phyloP scores from a whole-genome alignment of 2,113 vertebrate species.

The Rhabdornis inornatus region DNA sequence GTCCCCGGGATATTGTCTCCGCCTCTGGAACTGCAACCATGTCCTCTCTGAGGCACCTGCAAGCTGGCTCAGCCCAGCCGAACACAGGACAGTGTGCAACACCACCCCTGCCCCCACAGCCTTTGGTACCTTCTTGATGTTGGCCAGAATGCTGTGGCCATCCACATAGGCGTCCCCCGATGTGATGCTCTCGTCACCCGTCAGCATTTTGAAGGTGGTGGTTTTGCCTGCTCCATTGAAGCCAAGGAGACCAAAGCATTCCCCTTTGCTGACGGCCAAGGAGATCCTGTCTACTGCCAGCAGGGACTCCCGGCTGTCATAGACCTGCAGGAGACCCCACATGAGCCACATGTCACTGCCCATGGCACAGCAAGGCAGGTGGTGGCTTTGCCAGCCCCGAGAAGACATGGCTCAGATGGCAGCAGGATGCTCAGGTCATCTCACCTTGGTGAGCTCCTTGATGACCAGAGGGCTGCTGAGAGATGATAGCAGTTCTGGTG shows the following conservation, averaged over 20 bases:
- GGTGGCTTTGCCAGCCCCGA: not conserved
- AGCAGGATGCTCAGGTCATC: not conserved
- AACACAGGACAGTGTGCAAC: not conserved
- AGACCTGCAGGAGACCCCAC: conserved; percentile 74
- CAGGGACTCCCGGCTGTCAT: conserved; percentile 77
- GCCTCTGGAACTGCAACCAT: not conserved
- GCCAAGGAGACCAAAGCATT: conserved; percentile 95
- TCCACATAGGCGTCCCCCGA: conserved; percentile 91
- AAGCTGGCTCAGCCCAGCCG: not conserved
- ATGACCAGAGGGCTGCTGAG: conserved; percentile 88
- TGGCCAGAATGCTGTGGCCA: conserved; percentile 89
- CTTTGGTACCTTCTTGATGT: conserved; percentile 84
- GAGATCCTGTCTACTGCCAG: conserved; percentile 93
- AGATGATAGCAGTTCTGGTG: conserved; percentile 80
- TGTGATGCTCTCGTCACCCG: conserved; percentile 88
- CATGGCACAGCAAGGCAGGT: rapidly evolving
- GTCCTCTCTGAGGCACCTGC: not conserved
- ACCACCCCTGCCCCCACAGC: rapidly evolving
- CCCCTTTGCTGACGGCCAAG: conserved; percentile 87
- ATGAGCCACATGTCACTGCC: rapidly evolving
- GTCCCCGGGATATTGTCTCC: not conserved
- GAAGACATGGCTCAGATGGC: not conserved
- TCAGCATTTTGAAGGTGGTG: conserved; percentile 98
- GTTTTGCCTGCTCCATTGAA: conserved; percentile 97
- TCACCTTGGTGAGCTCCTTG: conserved; percentile 93